Evolutionary conservation across 2,113 vertebrate genomes (phyloP), one percentile per base, ranked within the genome.

Genomic region (Lycocorax pyrrhopterus): DNA sequence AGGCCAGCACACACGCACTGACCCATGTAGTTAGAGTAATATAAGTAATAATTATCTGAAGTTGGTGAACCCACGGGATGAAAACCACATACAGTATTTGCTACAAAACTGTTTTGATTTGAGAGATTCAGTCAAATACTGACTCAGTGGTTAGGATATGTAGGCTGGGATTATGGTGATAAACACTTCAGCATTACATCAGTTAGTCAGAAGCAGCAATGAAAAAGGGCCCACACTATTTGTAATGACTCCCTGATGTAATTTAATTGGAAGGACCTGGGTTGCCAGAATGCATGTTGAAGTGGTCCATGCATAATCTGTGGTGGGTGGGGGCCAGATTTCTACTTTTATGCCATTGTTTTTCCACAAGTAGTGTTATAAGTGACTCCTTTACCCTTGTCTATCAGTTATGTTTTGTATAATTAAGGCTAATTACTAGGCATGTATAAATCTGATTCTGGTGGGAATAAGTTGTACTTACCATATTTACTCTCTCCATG

Each of bases 131-230:
- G 84, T 77, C 78, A 90, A 92, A 77, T 52, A 84, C 87, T 95
- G 91, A 96, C 56, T 97, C 91, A 94, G 81, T 89, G 92, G 74
- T 90, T 93, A 79, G 60, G 81, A 79, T 77, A 89, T 79, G 92
- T 96, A 96, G 88, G 93, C 93, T 84, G 95, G 77, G 81, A 94
- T 93, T 94, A 94, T 10, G 53, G 71, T 2, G 73, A 94, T 89
- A 84, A 41, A 67, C 32, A 94, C 72, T 91, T 90, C 72, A 74
- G 9, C 84, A 76, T 94, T 95, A 73, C 86, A 73, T 86, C 74
- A 66, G 37, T 93, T 94, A 96, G 89, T 97, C 96, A 96, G 33
- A 76, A 68, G n/a, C 56, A 90, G 82, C 73, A 79, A 89, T 58
- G 81, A 83, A 94, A 94, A 92, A 86, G 30, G 33, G 32, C 84